Evolutionary conservation across 1,140 invertebrate genomes (phyloP), one percentile per base, ranked within the genome.

Genomic region (Drosophila miranda): DNA sequence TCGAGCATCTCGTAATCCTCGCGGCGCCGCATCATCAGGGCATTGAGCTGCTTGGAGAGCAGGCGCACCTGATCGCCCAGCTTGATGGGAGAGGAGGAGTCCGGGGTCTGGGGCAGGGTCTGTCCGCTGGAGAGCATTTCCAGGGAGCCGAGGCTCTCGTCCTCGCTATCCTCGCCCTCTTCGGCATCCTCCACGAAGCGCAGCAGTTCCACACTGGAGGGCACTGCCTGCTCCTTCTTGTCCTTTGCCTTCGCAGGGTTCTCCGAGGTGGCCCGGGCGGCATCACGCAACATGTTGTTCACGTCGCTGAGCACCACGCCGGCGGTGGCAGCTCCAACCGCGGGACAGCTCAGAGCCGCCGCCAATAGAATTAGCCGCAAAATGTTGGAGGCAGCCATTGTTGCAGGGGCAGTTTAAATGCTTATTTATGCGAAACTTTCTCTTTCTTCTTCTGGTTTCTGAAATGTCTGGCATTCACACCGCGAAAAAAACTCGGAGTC

Each of bases 1-100:
- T 94, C 94, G 53, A 95, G 91, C 62, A 93, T 91, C 70, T 93
- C 92, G 75, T 94, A 93, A 91, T 95, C 94, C 86, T 94, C 93
- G 59, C 93, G 93, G n/a, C 94, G 91, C 46, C 93, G 92, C 55
- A 93, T 92, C 78, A 94, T 90, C 38, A 95, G 80, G 5, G 92
- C 93, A 52, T 91, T 92, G 75, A 95, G 92, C 91, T 94, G 94
- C 88, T 94, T 94, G 64, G 92, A 92, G 30, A 95, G 75, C 64
- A 94, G 84, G 53, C 92, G 92, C 61, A 95, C 92, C 78, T 92
- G 91, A 69, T 92, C 91, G 56, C 72, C 72, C 64, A 86, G 55
- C 7, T 59, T 57, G 14, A 91, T 66, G 26, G 63, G 11, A 0
- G 46, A 6, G 60, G 38, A 5, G 67, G 66, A 21, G 54, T 56